Conservation (phyloP, 1,140 invertebrate genomes). For the Cyphomyrmex costatus region DNA sequence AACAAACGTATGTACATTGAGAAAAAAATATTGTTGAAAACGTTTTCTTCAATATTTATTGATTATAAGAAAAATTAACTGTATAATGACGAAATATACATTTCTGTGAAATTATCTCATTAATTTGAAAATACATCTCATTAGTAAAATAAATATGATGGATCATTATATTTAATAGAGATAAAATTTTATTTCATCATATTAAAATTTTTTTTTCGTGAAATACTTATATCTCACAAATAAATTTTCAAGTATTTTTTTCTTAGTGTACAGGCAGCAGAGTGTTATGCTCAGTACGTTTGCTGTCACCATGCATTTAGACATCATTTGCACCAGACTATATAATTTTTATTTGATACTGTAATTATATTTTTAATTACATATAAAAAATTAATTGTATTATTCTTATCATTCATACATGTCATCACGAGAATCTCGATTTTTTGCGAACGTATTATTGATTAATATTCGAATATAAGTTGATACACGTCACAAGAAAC, state of each 20-base stretch:
- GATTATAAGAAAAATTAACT: too few relatives aligned
- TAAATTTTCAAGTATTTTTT: too few relatives aligned
- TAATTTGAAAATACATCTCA: too few relatives aligned
- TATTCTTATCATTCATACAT: neutral
- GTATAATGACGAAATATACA: too few relatives aligned
- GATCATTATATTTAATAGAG: too few relatives aligned
- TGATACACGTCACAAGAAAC: constrained; percentile 10
- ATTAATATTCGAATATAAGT: constrained; percentile 24
- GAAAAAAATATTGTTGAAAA: too few relatives aligned
- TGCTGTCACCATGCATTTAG: neutral
- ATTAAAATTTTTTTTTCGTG: too few relatives aligned
- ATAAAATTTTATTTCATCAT: too few relatives aligned
- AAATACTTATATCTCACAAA: too few relatives aligned
- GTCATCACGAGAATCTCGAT: neutral
- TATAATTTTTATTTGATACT: neutral
- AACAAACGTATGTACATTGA: neutral
- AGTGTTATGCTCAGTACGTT: neutral
- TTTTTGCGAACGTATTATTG: neutral
- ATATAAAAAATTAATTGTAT: constrained; percentile 17
- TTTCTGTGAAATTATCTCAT: too few relatives aligned
- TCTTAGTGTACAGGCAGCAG: neutral
- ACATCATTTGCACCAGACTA: neutral
- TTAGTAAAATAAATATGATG: too few relatives aligned
- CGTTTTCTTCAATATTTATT: too few relatives aligned
- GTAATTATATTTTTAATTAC: neutral